These are phyloP conservation scores for Myotis yumanensis DNA, from an alignment of 2,113 vertebrate genomes.

Conservation along the genomic window DNA sequence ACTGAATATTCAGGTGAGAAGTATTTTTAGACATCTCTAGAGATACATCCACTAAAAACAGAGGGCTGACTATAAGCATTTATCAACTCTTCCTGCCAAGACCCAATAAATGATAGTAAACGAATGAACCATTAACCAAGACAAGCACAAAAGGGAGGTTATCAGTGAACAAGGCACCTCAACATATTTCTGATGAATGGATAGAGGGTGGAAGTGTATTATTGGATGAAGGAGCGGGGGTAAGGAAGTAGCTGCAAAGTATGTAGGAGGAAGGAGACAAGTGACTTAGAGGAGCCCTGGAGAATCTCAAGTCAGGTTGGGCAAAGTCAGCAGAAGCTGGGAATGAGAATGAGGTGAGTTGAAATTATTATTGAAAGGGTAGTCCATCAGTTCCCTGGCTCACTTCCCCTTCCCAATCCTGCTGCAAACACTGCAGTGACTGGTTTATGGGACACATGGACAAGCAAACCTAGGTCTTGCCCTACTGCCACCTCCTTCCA, in stretches of 20 bases:
- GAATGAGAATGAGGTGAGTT: not conserved
- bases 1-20: conserved; percentile 43
- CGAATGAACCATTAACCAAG: conserved; percentile 49
- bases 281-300: not conserved
- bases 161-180: not conserved
- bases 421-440: not conserved
- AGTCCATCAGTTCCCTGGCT: not conserved
- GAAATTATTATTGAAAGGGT: not conserved
- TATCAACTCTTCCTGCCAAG: conserved; percentile 51
- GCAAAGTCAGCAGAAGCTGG: not conserved
- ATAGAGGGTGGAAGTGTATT: no score
- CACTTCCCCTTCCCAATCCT: not conserved
- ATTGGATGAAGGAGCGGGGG: not conserved
- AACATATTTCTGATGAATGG: not conserved
- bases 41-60: conserved; percentile 20
- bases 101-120: conserved; percentile 30
- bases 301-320: not conserved
- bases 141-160: not conserved
- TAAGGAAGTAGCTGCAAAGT: not conserved
- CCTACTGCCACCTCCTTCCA: not conserved
- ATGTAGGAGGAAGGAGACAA: not conserved
- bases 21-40: conserved; percentile 50
- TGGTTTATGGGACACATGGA: no score
- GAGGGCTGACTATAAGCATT: not conserved
- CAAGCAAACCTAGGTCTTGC: not conserved